Percentiles rank a stretch among this genome's conserved stretches.
Evolutionary conservation across 2,797 vertebrate genomes (phyloP).

Genomic region (Rhodeus uyekii): DNA sequence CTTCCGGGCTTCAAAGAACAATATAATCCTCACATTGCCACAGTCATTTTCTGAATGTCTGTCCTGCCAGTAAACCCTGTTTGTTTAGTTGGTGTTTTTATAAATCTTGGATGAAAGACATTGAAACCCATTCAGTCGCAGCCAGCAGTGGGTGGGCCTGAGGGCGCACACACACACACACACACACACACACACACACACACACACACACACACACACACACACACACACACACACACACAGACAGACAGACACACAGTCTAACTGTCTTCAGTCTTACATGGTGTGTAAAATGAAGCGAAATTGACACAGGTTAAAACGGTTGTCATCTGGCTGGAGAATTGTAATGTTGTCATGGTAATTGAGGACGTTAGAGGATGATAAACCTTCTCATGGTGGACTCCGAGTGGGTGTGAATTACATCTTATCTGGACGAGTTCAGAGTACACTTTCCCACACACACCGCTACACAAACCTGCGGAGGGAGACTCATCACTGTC

Average conservation of each 20-base stretch:
- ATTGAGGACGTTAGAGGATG: constrained; percentile 38
- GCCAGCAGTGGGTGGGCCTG: constrained; percentile 22
- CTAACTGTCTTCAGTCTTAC: background rate
- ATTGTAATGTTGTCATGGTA: constrained; percentile 46
- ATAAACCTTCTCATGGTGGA: constrained; percentile 34
- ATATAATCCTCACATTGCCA: constrained; percentile 29
- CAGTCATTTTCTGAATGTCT: constrained; percentile 17
- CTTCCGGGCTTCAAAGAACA: constrained; percentile 34
- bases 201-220: background rate
- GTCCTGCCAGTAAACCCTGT: constrained; percentile 28
- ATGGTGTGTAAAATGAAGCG: background rate
- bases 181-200: background rate
- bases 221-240: background rate
- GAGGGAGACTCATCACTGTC: background rate
- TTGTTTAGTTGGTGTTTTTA: constrained; percentile 30
- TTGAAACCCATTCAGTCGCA: constrained; percentile 23
- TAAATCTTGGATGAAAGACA: constrained; percentile 42
- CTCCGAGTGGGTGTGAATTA: constrained; percentile 3
- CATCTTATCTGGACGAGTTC: constrained; percentile 4
- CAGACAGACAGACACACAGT: background rate
- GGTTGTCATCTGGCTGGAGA: constrained; percentile 13
- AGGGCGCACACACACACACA: background rate
- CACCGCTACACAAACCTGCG: background rate
- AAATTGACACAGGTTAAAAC: constrained; percentile 22
- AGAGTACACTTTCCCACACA: background rate